Evolutionary conservation across 2,797 vertebrate genomes (phyloP), one percentile per base, ranked within the genome.

Genomic region (Malurus leucopterus): DNA sequence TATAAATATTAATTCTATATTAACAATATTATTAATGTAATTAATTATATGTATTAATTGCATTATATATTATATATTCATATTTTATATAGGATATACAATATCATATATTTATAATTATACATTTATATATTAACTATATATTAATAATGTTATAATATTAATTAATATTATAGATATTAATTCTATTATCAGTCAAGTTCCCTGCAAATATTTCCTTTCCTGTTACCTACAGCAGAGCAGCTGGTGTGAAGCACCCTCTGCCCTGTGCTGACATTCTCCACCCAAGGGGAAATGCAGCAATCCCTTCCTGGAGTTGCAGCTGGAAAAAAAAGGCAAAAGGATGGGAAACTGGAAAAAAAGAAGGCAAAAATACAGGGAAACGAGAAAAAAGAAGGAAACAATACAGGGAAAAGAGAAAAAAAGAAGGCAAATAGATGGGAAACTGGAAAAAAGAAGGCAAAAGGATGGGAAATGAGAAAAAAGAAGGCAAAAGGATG

Each of bases 1-100:
- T 36, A 11, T 93, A 95, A 86, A 81, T 70, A 93, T 89, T 89
- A 78, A 92, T 88, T 81, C 53, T 36, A 36, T 36, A 36, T 36
- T 36, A 36, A 36, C 11, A 3, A 36, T 36, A 36, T 36, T 36
- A 36, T 36, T 36, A 36, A 36, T 36, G 11, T 36, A 36, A 36
- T 36, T 36, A 36, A 36, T 36, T 36, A 36, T n/a, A n/a, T n/a
- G n/a, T n/a, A n/a, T n/a, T n/a, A n/a, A n/a, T n/a, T n/a, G n/a
- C n/a, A n/a, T 36, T 36, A 36, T 36, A 36, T 36, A 36, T 36
- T 36, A 36, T 36, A 36, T 36, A 36, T 36, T 36, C 36, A 36
- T 12, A 36, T 36, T 36, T 36, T 36, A 36, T 36, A 36, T 4
- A 5, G n/a, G n/a, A 11, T 36, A 36, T 11, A 5, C 12, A 36